Base-by-base conservation (phyloP, 53 echinoderm and acorn worm species). In the Crossaster papposus region DNA sequence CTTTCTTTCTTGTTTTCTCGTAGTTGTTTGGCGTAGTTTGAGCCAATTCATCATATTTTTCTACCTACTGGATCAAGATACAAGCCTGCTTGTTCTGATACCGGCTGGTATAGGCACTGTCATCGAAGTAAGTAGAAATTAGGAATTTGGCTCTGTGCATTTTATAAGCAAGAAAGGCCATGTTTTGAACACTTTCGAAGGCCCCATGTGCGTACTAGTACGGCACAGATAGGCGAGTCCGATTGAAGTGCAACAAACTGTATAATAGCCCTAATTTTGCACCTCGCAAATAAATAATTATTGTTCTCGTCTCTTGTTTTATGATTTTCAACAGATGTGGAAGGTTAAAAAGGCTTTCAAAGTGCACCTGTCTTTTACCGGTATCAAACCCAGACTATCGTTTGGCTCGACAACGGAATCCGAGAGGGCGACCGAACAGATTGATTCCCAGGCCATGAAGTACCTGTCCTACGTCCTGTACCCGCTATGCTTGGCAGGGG, bases 271-370 rank as follows among this genome's bases (percentile, higher is more conserved):
- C n/a, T n/a, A n/a, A n/a, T n/a, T n/a, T n/a, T n/a, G n/a, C n/a
- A n/a, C n/a, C n/a, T n/a, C n/a, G n/a, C n/a, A 20, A 58, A 20
- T 20, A 20, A 58, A 15, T 58, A 20, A 58, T 58, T 2, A 58
- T 0, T 28, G 4, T n/a, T 68, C 24, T 26, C 4, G 24, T 26
- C 68, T 23, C 68, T 68, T 68, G 24, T 54, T 22, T 88, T 58
- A 17, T 58, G 22, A 58, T 17, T 70, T 34, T 28, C 22, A 7
- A n/a, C 86, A 98, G 98, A 81, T 93, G 10, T 98, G 98, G 98
- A 98, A 98, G 55, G 96, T 98, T 68, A 98, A 95, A 83, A 98
- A 96, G 79, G 98, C 98, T 20, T 96, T 98, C 30, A 98, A 98
- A 83, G 80, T 96, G 28, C 86, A 90, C 15, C 82, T 98, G n/a